phyloP scores from a whole-genome alignment of 1,140 invertebrate genomes.

The Homarus americanus region DNA sequence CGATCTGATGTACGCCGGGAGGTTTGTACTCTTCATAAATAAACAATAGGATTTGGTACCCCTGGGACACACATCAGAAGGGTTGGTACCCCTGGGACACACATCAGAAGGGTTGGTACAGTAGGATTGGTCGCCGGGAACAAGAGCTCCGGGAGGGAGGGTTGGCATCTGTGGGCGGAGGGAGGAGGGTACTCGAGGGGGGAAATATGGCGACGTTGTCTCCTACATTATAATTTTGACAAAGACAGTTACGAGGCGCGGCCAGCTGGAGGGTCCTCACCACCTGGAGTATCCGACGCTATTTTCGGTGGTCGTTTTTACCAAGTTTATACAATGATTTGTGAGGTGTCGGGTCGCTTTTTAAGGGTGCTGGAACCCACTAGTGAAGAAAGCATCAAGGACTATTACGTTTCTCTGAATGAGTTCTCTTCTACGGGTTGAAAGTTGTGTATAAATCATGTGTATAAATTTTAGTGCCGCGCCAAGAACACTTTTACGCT shows the following conservation, averaged over 20 bases:
- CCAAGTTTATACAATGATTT: conserved; percentile 9
- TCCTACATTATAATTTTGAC: neutral
- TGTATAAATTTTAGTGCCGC: too few relatives aligned
- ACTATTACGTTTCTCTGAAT: neutral
- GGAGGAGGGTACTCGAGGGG: neutral
- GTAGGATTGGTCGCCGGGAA: too few relatives aligned
- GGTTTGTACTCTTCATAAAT: too few relatives aligned
- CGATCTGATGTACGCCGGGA: too few relatives aligned
- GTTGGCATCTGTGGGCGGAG: too few relatives aligned
- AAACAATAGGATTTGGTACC: too few relatives aligned
- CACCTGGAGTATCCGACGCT: neutral
- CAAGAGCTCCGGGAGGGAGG: too few relatives aligned
- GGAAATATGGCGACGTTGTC: neutral
- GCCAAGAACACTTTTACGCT: too few relatives aligned
- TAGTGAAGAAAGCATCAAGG: neutral
- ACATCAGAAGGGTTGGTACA: too few relatives aligned
- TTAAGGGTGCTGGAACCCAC: neutral
- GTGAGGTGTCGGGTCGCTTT: neutral
- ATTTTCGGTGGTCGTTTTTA: neutral
- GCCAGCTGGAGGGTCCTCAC: neutral
- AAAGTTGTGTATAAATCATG: too few relatives aligned
- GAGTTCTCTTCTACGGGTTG: neutral
- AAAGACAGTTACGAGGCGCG: neutral
- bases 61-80: too few relatives aligned
- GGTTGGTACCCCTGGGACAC: neutral